phyloP scores from a whole-genome alignment of 2,113 vertebrate genomes.

The Synodontis membranacea region DNA sequence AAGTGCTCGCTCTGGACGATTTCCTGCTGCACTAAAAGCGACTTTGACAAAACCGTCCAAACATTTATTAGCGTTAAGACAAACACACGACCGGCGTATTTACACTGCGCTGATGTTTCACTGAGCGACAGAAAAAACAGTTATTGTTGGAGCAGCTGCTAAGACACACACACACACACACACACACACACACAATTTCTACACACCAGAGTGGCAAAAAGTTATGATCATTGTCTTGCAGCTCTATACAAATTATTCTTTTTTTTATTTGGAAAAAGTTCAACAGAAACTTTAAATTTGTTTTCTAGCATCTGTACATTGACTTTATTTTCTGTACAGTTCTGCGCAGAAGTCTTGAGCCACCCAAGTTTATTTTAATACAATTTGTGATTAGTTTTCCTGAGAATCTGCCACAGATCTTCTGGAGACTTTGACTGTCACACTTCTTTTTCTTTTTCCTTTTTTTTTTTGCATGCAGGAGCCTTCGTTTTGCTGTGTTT shows the following conservation, averaged over 20 bases:
- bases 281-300: neutral
- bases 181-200: neutral
- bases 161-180: neutral
- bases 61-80: slow-evolving; percentile 4
- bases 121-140: neutral
- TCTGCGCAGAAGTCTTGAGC: no score
- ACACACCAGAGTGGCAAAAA: neutral
- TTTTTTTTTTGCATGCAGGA: no score
- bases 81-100: neutral
- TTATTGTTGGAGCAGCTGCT: slow-evolving; percentile 8
- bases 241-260: neutral
- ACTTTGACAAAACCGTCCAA: slow-evolving; percentile 15
- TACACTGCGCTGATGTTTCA: neutral
- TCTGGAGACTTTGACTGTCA: no score
- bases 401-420: no score
- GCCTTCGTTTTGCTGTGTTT: no score
- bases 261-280: neutral
- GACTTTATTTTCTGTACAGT: no score
- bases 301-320: no score
- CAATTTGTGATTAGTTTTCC: no score
- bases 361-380: no score
- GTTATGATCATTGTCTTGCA: neutral
- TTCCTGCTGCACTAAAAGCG: slow-evolving; percentile 5
- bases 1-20: neutral
- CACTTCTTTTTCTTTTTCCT: no score